Percentiles rank a stretch among this genome's conserved stretches.
phyloP scores from a whole-genome alignment of 2,113 vertebrate species.

The Naja naja region DNA sequence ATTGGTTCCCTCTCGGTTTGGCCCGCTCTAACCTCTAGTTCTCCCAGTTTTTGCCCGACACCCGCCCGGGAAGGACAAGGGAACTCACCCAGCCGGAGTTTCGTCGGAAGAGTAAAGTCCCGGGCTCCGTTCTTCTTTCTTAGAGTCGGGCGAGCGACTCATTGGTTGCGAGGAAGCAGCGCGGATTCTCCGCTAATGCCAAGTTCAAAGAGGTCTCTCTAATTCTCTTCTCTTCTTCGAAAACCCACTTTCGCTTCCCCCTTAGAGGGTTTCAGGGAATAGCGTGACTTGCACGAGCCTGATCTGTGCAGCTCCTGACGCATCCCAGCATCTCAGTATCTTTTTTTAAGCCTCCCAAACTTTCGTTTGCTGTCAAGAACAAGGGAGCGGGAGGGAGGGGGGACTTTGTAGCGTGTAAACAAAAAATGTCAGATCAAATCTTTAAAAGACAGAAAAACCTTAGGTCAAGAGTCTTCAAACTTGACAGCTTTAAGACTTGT shows the following conservation, averaged over 20 bases:
- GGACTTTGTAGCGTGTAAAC: not conserved
- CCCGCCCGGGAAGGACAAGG: not conserved
- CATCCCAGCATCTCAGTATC: not conserved
- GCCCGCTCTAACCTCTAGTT: not conserved
- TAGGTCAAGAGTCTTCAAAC: no score
- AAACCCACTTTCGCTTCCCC: not conserved
- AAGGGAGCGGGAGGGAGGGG: not conserved
- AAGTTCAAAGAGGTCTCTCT: not conserved
- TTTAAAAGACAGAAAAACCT: no score
- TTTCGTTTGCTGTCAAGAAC: not conserved
- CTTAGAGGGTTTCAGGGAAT: not conserved
- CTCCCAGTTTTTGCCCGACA: not conserved
- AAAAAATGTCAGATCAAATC: not conserved
- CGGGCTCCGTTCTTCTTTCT: no score
- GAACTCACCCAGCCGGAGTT: no score
- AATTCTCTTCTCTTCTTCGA: not conserved
- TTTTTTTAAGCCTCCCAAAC: not conserved
- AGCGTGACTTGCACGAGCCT: not conserved
- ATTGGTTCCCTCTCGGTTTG: not conserved
- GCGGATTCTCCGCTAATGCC: not conserved
- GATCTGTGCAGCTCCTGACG: not conserved
- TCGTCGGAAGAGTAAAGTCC: fast-evolving
- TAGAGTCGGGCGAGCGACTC: no score
- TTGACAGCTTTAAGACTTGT: no score
- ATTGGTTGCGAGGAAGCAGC: no score